phyloP scores from a whole-genome alignment of 2,797 vertebrate genomes.

The Poeciliopsis paucimaculata region DNA sequence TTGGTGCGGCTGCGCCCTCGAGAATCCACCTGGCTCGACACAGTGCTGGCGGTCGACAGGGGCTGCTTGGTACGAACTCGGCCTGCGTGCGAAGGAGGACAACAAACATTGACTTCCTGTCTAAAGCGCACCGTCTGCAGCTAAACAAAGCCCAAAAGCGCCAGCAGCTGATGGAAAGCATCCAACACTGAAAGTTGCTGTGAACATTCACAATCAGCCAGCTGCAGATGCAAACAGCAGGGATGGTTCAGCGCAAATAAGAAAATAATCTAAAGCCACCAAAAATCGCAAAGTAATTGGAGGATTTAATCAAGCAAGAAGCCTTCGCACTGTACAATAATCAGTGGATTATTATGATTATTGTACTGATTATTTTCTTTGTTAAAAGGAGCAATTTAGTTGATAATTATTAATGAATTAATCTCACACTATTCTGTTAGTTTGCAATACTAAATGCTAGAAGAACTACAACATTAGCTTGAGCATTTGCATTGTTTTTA shows the following conservation, averaged over 20 bases:
- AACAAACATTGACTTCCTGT: background rate
- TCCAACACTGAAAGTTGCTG: slow-evolving; percentile 37
- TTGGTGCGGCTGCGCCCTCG: slow-evolving; percentile 94
- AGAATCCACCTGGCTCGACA: slow-evolving; percentile 89
- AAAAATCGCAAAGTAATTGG: background rate
- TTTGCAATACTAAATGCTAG: background rate
- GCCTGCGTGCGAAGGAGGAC: slow-evolving; percentile 72
- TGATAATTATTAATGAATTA: background rate
- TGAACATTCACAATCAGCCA: slow-evolving; percentile 24
- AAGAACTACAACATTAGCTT: background rate
- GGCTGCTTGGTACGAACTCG: slow-evolving; percentile 89
- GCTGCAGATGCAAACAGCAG: slow-evolving; percentile 31
- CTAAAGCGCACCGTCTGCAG: slow-evolving; percentile 15
- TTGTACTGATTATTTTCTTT: slow-evolving; percentile 4
- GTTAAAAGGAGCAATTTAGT: background rate
- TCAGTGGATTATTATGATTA: background rate
- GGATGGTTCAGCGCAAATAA: slow-evolving; percentile 44
- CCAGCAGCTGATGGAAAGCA: slow-evolving; percentile 35
- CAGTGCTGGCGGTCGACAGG: slow-evolving; percentile 82
- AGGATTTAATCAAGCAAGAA: slow-evolving; percentile 2
- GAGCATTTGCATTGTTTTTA: background rate
- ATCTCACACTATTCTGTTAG: background rate
- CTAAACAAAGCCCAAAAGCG: slow-evolving; percentile 27
- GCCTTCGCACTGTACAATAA: background rate
- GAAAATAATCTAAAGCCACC: background rate